Percentiles rank a stretch among this genome's conserved stretches.
Evolutionary conservation across 2,888 invertebrate species (phyloP).

Genomic region (Trichopoda pennipes): DNA sequence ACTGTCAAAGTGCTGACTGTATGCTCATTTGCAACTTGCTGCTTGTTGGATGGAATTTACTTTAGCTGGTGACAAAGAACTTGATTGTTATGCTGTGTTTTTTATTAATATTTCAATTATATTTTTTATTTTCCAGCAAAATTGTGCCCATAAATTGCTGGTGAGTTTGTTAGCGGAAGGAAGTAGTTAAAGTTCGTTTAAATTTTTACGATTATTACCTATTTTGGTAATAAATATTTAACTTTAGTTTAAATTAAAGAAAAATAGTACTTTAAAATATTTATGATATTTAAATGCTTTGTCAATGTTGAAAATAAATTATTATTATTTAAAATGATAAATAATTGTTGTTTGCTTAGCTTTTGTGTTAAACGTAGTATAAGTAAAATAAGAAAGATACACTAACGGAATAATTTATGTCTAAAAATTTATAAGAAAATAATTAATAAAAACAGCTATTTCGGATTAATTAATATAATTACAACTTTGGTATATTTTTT

Average conservation of each 20-base stretch:
- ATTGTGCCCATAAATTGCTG: slow-evolving; percentile 34
- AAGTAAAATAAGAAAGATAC: no score
- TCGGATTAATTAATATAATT: no score
- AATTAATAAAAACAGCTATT: no score
- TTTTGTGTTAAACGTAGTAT: no score
- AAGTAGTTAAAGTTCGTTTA: slow-evolving; percentile 61
- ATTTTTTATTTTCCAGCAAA: neutral
- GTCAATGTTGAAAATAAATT: no score
- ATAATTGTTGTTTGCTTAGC: no score
- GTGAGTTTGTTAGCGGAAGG: slow-evolving; percentile 53
- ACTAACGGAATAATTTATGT: no score
- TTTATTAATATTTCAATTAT: slow-evolving; percentile 16
- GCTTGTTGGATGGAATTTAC: neutral
- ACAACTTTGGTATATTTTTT: no score
- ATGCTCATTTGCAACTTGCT: slow-evolving; percentile 5
- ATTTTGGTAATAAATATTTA: slow-evolving; percentile 41
- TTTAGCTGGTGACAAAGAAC: slow-evolving; percentile 54
- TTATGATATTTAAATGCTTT: neutral
- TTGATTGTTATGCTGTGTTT: slow-evolving; percentile 35
- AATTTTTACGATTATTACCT: slow-evolving; percentile 55
- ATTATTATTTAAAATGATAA: no score
- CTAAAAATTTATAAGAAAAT: no score
- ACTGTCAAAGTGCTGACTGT: slow-evolving; percentile 13
- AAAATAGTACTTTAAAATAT: neutral
- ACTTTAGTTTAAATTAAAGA: neutral